Evolutionary conservation across 2,888 invertebrate species (phyloP).

Genomic region (Loripinus fragilis): DNA sequence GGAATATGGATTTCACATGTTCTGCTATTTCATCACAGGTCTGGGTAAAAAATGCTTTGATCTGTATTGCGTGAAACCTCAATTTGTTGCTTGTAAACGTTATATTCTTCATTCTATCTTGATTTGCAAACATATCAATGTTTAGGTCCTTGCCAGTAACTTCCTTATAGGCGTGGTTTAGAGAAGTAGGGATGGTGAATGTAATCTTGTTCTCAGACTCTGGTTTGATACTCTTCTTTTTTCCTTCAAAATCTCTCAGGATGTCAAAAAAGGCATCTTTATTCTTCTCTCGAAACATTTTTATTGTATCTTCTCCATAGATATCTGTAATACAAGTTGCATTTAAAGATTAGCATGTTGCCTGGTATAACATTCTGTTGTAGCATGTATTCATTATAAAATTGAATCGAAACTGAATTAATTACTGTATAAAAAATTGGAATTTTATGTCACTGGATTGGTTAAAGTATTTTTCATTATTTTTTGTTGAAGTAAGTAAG

Average conservation of each 20-base stretch:
- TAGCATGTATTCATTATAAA: too few relatives aligned
- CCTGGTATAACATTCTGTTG: too few relatives aligned
- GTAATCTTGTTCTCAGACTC: constrained; percentile 17
- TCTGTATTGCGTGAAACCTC: constrained; percentile 32
- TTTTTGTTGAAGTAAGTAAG: too few relatives aligned
- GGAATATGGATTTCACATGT: constrained; percentile 40
- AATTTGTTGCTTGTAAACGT: constrained; percentile 53
- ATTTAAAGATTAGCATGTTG: too few relatives aligned
- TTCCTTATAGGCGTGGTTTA: constrained; percentile 20
- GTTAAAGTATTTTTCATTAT: too few relatives aligned
- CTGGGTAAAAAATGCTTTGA: constrained; percentile 39
- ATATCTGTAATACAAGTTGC: too few relatives aligned
- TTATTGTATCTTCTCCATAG: background rate
- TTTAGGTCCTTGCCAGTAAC: constrained; percentile 21
- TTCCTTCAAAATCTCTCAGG: constrained; percentile 41
- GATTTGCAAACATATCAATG: background rate
- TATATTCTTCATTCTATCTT: background rate
- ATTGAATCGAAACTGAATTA: too few relatives aligned
- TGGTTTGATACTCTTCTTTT: constrained; percentile 38
- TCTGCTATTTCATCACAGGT: constrained; percentile 33
- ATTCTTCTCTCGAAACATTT: background rate
- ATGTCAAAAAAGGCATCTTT: constrained; percentile 31
- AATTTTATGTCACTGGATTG: too few relatives aligned
- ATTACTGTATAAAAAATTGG: too few relatives aligned
- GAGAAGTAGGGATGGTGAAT: constrained; percentile 29